Conservation (phyloP, 2,797 vertebrate species). For the Mareca penelope region DNA sequence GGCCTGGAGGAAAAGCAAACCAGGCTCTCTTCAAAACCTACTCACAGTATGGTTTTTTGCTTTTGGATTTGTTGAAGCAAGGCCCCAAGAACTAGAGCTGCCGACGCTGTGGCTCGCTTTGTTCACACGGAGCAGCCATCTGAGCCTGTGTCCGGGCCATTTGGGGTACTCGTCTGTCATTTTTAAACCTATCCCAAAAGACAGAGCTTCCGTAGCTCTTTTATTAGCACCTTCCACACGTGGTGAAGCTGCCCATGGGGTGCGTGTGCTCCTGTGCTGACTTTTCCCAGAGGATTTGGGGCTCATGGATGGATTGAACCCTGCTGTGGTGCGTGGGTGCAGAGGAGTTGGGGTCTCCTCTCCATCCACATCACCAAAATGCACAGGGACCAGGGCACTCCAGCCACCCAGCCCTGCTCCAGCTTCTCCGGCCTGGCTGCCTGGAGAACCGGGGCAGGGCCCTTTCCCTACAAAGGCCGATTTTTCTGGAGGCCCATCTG, state of each 20-base stretch:
- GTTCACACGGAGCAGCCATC: background rate
- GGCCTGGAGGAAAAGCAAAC: background rate
- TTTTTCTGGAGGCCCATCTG: slow-evolving; percentile 26
- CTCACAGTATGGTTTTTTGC: background rate
- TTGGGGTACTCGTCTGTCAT: background rate
- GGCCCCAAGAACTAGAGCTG: background rate
- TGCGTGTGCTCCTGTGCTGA: too few species aligned
- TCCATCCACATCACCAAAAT: background rate
- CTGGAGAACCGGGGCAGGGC: background rate
- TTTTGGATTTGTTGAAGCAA: background rate
- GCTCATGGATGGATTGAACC: too few species aligned
- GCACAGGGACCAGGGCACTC: background rate
- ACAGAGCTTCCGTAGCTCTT: background rate
- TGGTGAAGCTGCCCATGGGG: background rate
- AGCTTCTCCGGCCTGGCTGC: background rate
- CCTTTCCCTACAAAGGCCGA: background rate
- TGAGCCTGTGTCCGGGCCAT: too few species aligned
- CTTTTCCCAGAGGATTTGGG: too few species aligned
- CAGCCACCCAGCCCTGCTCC: background rate
- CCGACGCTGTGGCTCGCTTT: too few species aligned
- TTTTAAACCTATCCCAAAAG: background rate
- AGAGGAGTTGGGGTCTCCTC: background rate
- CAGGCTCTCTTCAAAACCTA: background rate
- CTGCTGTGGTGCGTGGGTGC: background rate
- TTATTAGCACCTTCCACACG: background rate